These are phyloP conservation scores for Tenthredo mesomela DNA, from an alignment of 2,888 invertebrate genomes.

Conservation along the genomic window DNA sequence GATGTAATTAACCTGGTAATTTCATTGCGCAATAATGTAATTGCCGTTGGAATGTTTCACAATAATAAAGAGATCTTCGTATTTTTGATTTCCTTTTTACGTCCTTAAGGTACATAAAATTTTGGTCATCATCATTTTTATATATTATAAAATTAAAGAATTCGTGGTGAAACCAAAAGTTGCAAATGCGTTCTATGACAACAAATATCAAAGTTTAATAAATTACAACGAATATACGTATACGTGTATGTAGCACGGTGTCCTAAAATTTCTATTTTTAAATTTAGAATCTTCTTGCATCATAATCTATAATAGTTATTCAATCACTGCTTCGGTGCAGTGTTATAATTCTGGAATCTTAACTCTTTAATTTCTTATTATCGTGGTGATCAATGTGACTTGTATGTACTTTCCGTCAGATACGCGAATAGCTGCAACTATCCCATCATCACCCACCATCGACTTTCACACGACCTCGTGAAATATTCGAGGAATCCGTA, in stretches of 20 bases:
- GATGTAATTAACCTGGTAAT: not conserved
- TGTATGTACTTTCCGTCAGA: slow-evolving; percentile 59
- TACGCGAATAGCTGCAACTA: slow-evolving; percentile 12
- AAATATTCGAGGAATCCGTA: slow-evolving; percentile 64
- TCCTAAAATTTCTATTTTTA: slow-evolving; percentile 27
- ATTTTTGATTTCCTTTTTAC: slow-evolving; percentile 22
- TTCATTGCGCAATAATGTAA: slow-evolving; percentile 16
- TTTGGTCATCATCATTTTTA: not conserved
- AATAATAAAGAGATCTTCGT: not conserved
- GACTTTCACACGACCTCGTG: slow-evolving; percentile 70
- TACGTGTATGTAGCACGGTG: not conserved
- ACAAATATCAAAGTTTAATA: slow-evolving; percentile 25
- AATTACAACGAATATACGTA: not conserved
- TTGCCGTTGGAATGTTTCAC: not conserved
- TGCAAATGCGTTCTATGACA: not conserved
- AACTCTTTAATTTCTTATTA: slow-evolving; percentile 10
- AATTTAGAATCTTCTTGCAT: not conserved
- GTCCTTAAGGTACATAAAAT: not conserved
- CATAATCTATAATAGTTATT: not conserved
- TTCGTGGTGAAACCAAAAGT: not conserved
- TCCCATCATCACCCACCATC: slow-evolving; percentile 19
- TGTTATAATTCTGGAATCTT: not conserved
- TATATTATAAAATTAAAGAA: not conserved
- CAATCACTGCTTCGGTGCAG: slow-evolving; percentile 1
- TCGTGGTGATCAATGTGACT: slow-evolving; percentile 58